Conservation (phyloP, 1,140 invertebrate genomes). For the Sycophila sp. region DNA sequence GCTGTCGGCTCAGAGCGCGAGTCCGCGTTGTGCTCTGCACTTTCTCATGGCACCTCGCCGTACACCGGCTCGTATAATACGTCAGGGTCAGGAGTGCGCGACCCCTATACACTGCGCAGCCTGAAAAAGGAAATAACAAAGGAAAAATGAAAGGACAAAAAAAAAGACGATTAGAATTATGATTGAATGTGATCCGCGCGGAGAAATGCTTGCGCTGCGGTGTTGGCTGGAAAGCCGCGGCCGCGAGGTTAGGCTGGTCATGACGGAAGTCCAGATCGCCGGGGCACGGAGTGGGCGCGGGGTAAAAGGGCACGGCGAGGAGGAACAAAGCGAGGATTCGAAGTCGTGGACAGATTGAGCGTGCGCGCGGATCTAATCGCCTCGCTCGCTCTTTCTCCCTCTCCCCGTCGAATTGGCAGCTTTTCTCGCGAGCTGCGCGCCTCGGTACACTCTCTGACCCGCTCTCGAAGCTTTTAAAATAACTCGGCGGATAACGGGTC, state of each 20-base stretch:
- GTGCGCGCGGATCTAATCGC: constrained; percentile 31
- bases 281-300: constrained; percentile 12
- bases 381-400: not conserved
- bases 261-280: constrained; percentile 17
- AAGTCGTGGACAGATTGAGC: constrained; percentile 34
- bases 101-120: too few relatives aligned
- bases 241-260: not conserved
- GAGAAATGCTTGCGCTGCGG: too few relatives aligned
- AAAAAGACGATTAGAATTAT: too few relatives aligned
- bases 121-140: too few relatives aligned
- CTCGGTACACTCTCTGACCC: not conserved
- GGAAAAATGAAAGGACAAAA: not conserved
- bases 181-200: too few relatives aligned
- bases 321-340: constrained; percentile 8
- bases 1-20: too few relatives aligned
- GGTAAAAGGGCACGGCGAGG: constrained; percentile 29
- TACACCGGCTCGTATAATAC: too few relatives aligned
- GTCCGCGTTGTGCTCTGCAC: too few relatives aligned
- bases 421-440: constrained; percentile 18
- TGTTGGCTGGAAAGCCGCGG: not conserved
- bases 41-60: too few relatives aligned
- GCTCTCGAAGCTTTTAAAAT: not conserved
- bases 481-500: not conserved
- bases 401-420: constrained; percentile 10
- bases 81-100: too few relatives aligned